Conservation (phyloP, 2,888 invertebrate species). For the Acheta domesticus region DNA sequence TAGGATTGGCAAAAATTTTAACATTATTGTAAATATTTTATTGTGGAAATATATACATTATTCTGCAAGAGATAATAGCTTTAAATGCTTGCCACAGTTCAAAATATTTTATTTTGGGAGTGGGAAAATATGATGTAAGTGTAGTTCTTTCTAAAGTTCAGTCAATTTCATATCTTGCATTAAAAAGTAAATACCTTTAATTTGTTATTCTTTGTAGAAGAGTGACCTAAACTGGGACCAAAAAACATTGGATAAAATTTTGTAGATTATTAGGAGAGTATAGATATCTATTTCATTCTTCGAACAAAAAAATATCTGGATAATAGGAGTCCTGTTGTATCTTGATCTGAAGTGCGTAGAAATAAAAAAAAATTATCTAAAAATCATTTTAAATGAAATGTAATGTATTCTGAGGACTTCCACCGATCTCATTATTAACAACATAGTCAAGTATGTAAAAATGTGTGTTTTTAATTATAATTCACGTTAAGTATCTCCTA, state of each 20-base stretch:
- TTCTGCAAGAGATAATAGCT: no score
- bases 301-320: not conserved
- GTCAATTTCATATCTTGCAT: no score
- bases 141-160: no score
- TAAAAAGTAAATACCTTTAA: no score
- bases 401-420: constrained; percentile 29
- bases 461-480: constrained; percentile 31
- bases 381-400: constrained; percentile 20
- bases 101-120: no score
- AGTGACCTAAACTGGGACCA: not conserved
- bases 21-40: no score
- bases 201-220: no score
- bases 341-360: not conserved
- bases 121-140: no score
- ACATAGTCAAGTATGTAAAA: constrained; percentile 36
- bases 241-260: not conserved
- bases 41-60: no score
- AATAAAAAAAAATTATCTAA: not conserved
- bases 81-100: no score
- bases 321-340: not conserved
- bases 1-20: no score
- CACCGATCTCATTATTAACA: constrained; percentile 36
- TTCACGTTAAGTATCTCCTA: constrained; percentile 35
- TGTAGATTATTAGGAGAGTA: not conserved
- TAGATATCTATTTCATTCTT: not conserved